A percentile compares a stretch with the other conserved stretches of the same genome.
phyloP scores from a whole-genome alignment of 2,888 invertebrate species.

The Sphinx pinastri region DNA sequence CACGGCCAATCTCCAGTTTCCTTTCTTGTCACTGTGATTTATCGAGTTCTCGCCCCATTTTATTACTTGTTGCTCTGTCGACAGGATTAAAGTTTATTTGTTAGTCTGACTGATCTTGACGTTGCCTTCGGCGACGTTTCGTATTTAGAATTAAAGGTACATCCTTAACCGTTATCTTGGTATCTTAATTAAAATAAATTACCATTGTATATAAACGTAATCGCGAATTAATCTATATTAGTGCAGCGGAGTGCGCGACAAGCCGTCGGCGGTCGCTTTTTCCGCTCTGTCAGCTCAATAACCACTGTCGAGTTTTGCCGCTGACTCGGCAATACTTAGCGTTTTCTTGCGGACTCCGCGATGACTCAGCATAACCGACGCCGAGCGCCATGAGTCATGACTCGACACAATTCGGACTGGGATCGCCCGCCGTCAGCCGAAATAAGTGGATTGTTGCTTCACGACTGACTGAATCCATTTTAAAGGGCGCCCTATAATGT shows the following conservation, averaged over 20 bases:
- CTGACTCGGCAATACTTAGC: slow-evolving; percentile 57
- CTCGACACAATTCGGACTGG: slow-evolving; percentile 62
- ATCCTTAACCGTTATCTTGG: neutral
- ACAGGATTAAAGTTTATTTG: slow-evolving; percentile 30
- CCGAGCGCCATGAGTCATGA: slow-evolving; percentile 65
- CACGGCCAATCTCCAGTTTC: slow-evolving; percentile 39
- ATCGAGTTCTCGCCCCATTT: slow-evolving; percentile 37
- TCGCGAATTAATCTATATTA: slow-evolving; percentile 71
- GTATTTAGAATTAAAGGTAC: neutral
- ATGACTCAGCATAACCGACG: slow-evolving; percentile 68
- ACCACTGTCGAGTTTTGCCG: slow-evolving; percentile 61
- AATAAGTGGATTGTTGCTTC: slow-evolving; percentile 79
- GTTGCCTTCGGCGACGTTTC: neutral
- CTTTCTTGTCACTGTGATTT: slow-evolving; percentile 42
- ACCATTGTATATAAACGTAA: slow-evolving; percentile 48
- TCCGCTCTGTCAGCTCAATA: slow-evolving; percentile 69
- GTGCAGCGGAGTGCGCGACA: slow-evolving; percentile 58
- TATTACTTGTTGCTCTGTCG: slow-evolving; percentile 31
- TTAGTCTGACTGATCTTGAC: neutral
- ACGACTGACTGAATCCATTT: slow-evolving; percentile 71
- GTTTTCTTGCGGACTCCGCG: slow-evolving; percentile 57
- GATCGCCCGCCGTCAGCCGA: slow-evolving; percentile 69
- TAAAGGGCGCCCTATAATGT: slow-evolving; percentile 62
- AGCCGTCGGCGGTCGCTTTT: slow-evolving; percentile 42
- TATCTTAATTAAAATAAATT: slow-evolving; percentile 1